Conservation (phyloP, 1,140 invertebrate genomes). For the Idris sp. region DNA sequence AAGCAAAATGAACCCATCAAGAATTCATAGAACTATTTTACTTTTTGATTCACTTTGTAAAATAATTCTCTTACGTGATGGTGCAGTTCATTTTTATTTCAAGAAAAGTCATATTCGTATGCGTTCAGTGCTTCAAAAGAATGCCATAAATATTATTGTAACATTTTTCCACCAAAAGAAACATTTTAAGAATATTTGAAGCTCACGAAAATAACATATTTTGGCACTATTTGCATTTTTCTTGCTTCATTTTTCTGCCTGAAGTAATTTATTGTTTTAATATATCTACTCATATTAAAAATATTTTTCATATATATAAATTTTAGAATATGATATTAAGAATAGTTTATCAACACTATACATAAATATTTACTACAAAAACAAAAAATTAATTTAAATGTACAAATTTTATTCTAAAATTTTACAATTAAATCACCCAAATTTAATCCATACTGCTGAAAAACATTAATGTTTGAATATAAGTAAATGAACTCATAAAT, state of each 20-base stretch:
- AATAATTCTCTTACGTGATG: constrained; percentile 29
- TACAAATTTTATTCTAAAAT: too few species aligned
- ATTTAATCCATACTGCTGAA: too few species aligned
- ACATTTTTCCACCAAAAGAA: constrained; percentile 20
- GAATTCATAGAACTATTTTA: constrained; percentile 15
- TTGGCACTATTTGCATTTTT: constrained; percentile 46
- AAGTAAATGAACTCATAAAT: too few species aligned
- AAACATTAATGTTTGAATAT: too few species aligned
- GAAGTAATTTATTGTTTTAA: constrained; percentile 42
- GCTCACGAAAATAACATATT: constrained; percentile 56
- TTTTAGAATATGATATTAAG: too few species aligned
- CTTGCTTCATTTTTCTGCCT: constrained; percentile 17
- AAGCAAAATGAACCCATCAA: constrained; percentile 1
- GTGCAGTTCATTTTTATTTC: constrained; percentile 48
- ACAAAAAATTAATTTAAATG: too few species aligned
- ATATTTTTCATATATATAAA: constrained; percentile 11
- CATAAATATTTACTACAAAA: too few species aligned
- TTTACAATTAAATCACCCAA: too few species aligned
- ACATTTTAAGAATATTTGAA: constrained; percentile 48
- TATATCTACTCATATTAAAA: constrained; percentile 17
- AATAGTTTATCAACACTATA: too few species aligned
- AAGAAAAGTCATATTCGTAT: constrained; percentile 27
- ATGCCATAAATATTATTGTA: constrained; percentile 42
- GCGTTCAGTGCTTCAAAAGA: constrained; percentile 39
- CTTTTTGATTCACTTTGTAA: constrained; percentile 11